Evolutionary conservation across 2,113 vertebrate species (phyloP), one percentile per base, ranked within the genome.

Genomic region (Argyrosomus japonicus): DNA sequence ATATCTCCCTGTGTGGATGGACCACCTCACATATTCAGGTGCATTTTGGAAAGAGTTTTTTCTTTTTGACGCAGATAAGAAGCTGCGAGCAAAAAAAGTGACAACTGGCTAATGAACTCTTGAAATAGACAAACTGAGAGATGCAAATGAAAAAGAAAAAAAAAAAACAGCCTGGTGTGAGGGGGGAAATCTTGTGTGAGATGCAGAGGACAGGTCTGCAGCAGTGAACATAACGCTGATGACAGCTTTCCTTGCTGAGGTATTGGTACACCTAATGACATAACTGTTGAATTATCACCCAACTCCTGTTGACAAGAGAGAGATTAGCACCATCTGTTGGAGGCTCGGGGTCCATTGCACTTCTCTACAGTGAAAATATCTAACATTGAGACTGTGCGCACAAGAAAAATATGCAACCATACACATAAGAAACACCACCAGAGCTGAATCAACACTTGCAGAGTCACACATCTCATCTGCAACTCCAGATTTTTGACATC

Each of bases 21-120:
- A 25, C 19, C 19, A 18, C 48, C 75, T 91, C 90, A 93, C 87
- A 86, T 89, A 60, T 45, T 10, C 90, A 91, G 86, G 91, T 87
- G 79, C 88, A 90, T 91, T 54, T 63, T 60, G 56, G 32, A 79
- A 51, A 21, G 64, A 75, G 65, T 67, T 64, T 18, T 18, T 32
- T n/a, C 23, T 47, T 23, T 47, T 13, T 27, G 14, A 68, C 77
- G 81, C 83, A 48, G 48, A 75, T 5, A 3, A 48, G 50, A 75
- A 43, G 19, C 74, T 57, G 75, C 56, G 17, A 51, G 74, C 40
- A 67, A 74, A 40, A 40, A 40, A 36, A 54, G 71, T 90, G 69
- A 47, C 70, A 75, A 47, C 21, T 50, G 79, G 10, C 36, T 3
- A 0, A 27, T 40, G 27, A 81, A 75, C 23, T 85, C 50, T 79